Conservation (phyloP, 1,140 invertebrate species). For the Trichonephila inaurata region DNA sequence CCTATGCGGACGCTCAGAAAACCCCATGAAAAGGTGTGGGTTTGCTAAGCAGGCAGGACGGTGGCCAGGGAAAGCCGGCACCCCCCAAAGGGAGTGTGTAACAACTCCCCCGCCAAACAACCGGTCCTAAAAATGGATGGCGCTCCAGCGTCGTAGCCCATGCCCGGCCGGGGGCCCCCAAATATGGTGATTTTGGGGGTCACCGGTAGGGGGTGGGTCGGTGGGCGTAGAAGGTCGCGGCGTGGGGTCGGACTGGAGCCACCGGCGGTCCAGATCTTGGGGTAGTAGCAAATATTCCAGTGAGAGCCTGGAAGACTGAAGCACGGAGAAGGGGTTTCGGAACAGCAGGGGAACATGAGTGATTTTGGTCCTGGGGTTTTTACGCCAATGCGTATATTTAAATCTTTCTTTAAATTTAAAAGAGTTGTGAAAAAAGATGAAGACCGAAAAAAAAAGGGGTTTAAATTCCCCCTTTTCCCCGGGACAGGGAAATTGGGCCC, state of each 20-base stretch:
- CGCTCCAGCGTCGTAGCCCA: slow-evolving; percentile 88
- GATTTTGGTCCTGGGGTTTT: no score
- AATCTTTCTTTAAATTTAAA: no score
- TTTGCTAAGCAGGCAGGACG: slow-evolving; percentile 92
- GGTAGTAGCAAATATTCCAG: slow-evolving; percentile 82
- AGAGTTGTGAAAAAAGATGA: no score
- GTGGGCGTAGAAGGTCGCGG: slow-evolving; percentile 87
- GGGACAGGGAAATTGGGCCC: background rate
- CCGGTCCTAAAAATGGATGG: slow-evolving; percentile 95
- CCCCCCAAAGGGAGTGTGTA: slow-evolving; percentile 93
- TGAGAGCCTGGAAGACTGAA: slow-evolving; percentile 85
- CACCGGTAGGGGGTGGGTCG: slow-evolving; percentile 88
- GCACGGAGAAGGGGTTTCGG: slow-evolving; percentile 90
- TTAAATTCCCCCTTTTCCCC: background rate
- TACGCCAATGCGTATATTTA: no score
- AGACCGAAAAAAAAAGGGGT: slow-evolving; percentile 5
- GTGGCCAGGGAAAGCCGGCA: slow-evolving; percentile 95
- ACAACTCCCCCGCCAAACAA: slow-evolving; percentile 94
- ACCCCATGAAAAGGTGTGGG: slow-evolving; percentile 92
- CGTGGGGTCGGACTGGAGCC: slow-evolving; percentile 77
- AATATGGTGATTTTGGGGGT: slow-evolving; percentile 80
- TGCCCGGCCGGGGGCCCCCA: slow-evolving; percentile 83
- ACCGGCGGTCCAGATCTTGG: slow-evolving; percentile 64
- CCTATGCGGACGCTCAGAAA: slow-evolving; percentile 84
- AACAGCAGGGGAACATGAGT: no score